Percentiles rank a stretch among this genome's conserved stretches.
These are phyloP conservation scores for Thera obeliscata DNA, from an alignment of 2,888 invertebrate species.

Conservation along the genomic window DNA sequence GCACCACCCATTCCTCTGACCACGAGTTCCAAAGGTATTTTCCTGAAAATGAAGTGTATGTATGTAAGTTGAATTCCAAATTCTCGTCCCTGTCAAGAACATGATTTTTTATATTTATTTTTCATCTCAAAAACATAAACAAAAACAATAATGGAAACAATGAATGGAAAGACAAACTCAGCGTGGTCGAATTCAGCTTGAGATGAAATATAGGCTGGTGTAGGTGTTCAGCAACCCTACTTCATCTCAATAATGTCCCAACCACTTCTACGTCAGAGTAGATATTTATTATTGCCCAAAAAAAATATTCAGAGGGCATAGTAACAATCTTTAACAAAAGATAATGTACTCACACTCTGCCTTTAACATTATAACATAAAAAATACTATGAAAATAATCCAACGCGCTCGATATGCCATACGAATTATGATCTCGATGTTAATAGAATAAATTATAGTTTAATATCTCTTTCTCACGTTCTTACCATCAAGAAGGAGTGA, in stretches of 20 bases:
- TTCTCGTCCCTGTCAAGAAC: neutral
- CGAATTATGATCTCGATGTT: constrained; percentile 27
- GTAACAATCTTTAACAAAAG: constrained; percentile 2
- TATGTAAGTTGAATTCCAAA: neutral
- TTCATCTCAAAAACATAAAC: too few species aligned
- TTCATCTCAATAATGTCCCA: too few species aligned
- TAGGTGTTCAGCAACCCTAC: too few species aligned
- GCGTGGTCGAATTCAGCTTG: too few species aligned
- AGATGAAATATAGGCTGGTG: too few species aligned
- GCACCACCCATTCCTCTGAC: constrained; percentile 93
- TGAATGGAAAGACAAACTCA: too few species aligned
- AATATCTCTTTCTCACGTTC: constrained; percentile 25
- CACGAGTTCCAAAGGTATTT: constrained; percentile 92
- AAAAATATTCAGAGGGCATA: neutral
- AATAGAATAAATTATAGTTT: constrained; percentile 25
- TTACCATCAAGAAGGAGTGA: constrained; percentile 11
- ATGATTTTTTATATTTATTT: neutral
- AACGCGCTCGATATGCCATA: constrained; percentile 22
- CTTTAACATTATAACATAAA: neutral
- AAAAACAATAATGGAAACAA: too few species aligned
- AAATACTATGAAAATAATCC: constrained; percentile 3
- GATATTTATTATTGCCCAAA: neutral
- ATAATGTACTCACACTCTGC: neutral
- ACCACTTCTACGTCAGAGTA: too few species aligned
- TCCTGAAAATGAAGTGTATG: constrained; percentile 82